These are phyloP conservation scores for Idaea straminata DNA, from an alignment of 2,888 invertebrate genomes.

Conservation along the genomic window DNA sequence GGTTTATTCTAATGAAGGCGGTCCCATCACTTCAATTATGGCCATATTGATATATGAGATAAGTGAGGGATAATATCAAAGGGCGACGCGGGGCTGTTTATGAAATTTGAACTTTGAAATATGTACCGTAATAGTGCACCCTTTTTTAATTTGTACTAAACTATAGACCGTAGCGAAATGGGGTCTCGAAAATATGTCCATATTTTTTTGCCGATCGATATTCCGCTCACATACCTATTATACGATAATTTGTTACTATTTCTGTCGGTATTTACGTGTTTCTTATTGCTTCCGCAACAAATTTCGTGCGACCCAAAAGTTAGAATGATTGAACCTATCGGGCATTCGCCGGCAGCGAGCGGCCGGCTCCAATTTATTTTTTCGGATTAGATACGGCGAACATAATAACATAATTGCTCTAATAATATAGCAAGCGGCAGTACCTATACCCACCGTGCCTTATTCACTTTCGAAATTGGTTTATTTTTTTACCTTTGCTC, in stretches of 20 bases:
- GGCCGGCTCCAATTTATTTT: slow-evolving; percentile 78
- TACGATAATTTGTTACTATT: slow-evolving; percentile 67
- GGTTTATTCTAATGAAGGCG: slow-evolving; percentile 55
- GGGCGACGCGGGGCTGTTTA: slow-evolving; percentile 72
- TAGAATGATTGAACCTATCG: slow-evolving; percentile 76
- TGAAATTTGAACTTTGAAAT: slow-evolving; percentile 77
- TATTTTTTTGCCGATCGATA: slow-evolving; percentile 49
- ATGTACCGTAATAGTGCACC: slow-evolving; percentile 69
- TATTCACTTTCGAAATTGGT: slow-evolving; percentile 81
- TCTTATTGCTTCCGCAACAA: slow-evolving; percentile 80
- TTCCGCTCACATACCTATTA: slow-evolving; percentile 51
- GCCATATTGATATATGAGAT: slow-evolving; percentile 79
- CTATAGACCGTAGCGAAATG: slow-evolving; percentile 68
- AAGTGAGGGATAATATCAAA: slow-evolving; percentile 80
- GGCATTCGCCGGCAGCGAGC: slow-evolving; percentile 78
- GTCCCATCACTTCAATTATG: slow-evolving; percentile 72
- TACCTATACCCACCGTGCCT: slow-evolving; percentile 71
- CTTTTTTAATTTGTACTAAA: slow-evolving; percentile 77
- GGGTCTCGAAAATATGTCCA: slow-evolving; percentile 53
- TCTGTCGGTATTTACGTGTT: slow-evolving; percentile 72
- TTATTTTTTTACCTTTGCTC: slow-evolving; percentile 74
- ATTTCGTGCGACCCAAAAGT: slow-evolving; percentile 78
- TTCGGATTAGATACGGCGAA: slow-evolving; percentile 79
- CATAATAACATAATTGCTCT: slow-evolving; percentile 80
- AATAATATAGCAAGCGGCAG: slow-evolving; percentile 72